Conservation (phyloP, 2,113 vertebrate genomes). For the Aepyceros melampus region DNA sequence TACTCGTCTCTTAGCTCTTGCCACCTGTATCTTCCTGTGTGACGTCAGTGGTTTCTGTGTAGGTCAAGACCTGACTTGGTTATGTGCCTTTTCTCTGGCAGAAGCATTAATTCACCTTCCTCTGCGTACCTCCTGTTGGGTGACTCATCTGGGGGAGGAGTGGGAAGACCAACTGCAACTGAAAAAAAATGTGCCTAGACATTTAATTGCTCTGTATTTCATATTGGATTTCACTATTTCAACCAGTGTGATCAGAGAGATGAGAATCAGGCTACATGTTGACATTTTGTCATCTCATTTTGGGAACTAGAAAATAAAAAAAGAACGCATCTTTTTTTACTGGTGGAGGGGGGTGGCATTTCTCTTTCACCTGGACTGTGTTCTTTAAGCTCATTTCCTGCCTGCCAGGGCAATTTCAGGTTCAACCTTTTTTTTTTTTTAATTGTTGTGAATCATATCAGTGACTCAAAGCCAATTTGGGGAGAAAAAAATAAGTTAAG, state of each 20-base stretch:
- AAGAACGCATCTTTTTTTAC: not conserved
- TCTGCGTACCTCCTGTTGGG: not conserved
- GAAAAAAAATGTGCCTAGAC: not conserved
- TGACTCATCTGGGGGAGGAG: conserved; percentile 37
- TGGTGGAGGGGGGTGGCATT: not conserved
- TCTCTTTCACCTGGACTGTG: not conserved
- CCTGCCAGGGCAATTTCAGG: conserved; percentile 45
- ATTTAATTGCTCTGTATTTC: not conserved
- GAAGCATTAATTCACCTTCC: not conserved
- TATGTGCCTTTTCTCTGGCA: not conserved
- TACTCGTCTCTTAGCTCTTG: not conserved
- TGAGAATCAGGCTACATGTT: not conserved
- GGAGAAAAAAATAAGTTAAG: not conserved
- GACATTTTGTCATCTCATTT: not conserved
- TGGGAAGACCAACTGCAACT: not conserved
- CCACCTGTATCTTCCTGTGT: not conserved
- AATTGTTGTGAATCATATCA: conserved; percentile 57
- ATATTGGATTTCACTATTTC: not conserved
- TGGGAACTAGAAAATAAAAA: not conserved
- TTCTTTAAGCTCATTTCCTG: conserved; percentile 39
- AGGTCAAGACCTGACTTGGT: not conserved
- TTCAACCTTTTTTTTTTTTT: conserved; percentile 65
- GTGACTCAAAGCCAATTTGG: conserved; percentile 52
- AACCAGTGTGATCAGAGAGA: not conserved
- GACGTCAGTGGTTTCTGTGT: not conserved